Evolutionary conservation across 2,797 vertebrate genomes (phyloP), one percentile per base, ranked within the genome.

Genomic region (Poeciliopsis presidionis): DNA sequence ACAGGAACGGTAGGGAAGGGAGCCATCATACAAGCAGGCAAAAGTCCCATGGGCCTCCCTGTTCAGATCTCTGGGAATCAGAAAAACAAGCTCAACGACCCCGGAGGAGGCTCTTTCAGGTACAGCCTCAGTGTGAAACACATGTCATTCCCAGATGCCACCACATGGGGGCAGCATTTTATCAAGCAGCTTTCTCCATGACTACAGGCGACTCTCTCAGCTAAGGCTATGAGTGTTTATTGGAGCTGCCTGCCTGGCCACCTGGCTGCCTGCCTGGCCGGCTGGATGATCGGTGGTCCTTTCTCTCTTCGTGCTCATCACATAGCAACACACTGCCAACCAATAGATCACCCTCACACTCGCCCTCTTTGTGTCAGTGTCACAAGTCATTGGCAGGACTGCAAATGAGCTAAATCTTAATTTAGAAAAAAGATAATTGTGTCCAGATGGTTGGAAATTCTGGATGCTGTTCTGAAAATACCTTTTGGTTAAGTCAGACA

Each of bases 141-240:
- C 82, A 75, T 82, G 89, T 71, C 22, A 81, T 91, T 90, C 72
- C 73, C 0, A 5, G 0, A 49, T 53, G 70, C 71, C 53, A 82
- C 90, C 98, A 98, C 96, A 96, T 95, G 98, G 95, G 96, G 97
- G 97, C 97, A 97, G 96, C 95, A 94, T 97, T 96, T 96, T 94
- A 95, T 94, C 95, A 92, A 91, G 87, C 92, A 91, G 81, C 46
- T 70, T 3, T 16, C 67, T n/a, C 5, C 72, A 87, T 93, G 83
- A 92, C 94, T 93, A 90, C 84, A 45, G 93, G 95, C 93, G 79
- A 91, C 90, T 90, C 93, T 95, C 89, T 90, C 85, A 95, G 94
- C 92, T 74, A 91, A 89, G 80, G 88, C 89, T 89, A 51, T 51
- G 82, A 91, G 88, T 92, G 87, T 88, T 91, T 88, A 86, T 88